Evolutionary conservation across 2,888 invertebrate species (phyloP), one percentile per base, ranked within the genome.

Genomic region (Trissoscelio sp.): DNA sequence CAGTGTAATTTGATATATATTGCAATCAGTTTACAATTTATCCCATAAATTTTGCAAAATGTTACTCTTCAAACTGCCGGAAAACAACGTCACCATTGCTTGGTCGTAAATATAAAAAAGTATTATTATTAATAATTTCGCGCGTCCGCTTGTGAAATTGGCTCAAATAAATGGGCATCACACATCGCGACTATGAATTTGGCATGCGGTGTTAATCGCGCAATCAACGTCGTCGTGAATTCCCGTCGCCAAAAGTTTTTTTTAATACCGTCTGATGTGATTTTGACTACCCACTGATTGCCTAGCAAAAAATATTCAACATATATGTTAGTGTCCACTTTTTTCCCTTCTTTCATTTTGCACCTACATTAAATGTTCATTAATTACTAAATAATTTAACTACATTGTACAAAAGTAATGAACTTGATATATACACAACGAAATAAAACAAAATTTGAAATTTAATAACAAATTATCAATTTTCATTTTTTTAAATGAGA

Each of bases 141-240:
- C 12, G 42, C 44, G 44, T 73, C 24, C 42, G 39, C 60, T 67
- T 55, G 46, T 60, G 31, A 69, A 58, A 80, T 73, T 67, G 53
- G 62, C 64, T 80, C 70, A 39, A 58, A 73, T 42, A 44, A 67
- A 70, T 44, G 37, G 39, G 18, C 14, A 62, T 55, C 31, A 31
- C 34, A 46, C 55, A 46, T 34, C 24, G 64, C 34, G 16, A 51
- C 39, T 28, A 53, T 70, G 62, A 62, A 55, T 70, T 80, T 75
- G 80, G 64, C 74, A 75, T 42, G 42, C 58, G 28, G 39, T 34
- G 24, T 55, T 80, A 69, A 57, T 74, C 67, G 73, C 39, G 69
- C 46, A 74, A 74, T 79, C 67, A 74, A 46, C 42, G 79, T 72
- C 79, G 57, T 24, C 51, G 48, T 51, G 48, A 55, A 64, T 64